A percentile compares a stretch with the other conserved stretches of the same genome.
Evolutionary conservation across 2,888 invertebrate species (phyloP).

Genomic region (Poecilus cupreus): DNA sequence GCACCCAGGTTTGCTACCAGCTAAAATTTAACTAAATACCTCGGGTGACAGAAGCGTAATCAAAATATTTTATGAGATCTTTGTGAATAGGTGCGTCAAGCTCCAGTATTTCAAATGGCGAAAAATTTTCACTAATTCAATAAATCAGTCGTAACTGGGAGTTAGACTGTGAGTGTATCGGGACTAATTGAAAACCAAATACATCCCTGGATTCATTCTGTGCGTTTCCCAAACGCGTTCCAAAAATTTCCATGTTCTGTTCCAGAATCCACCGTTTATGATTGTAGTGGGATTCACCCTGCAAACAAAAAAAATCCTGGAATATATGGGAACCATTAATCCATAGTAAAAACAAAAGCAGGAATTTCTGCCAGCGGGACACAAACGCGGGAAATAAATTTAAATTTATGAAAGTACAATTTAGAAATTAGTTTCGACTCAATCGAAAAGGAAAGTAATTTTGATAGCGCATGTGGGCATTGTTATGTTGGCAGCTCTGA

Average conservation of each 20-base stretch:
- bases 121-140: conserved; percentile 25
- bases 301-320: conserved; percentile 53
- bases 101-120: not conserved
- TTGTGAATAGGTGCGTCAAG: not conserved
- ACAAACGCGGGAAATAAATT: conserved; percentile 63
- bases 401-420: conserved; percentile 64
- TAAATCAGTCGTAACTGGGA: conserved; percentile 37
- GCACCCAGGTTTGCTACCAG: too few species aligned
- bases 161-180: conserved; percentile 31
- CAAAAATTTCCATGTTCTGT: conserved; percentile 53
- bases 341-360: conserved; percentile 63
- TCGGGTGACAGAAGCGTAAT: not conserved
- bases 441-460: conserved; percentile 18
- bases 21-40: too few species aligned
- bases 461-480: conserved; percentile 13
- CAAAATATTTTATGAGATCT: conserved; percentile 1
- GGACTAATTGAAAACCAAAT: conserved; percentile 58
- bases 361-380: conserved; percentile 62
- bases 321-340: conserved; percentile 63
- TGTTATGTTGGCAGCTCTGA: conserved; percentile 11
- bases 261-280: conserved; percentile 53
- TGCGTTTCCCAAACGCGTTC: not conserved
- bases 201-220: conserved; percentile 44
- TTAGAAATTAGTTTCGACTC: conserved; percentile 62
- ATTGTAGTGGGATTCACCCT: conserved; percentile 51